Conservation (phyloP, 2,888 invertebrate species). For the Leucoptera coffeella region DNA sequence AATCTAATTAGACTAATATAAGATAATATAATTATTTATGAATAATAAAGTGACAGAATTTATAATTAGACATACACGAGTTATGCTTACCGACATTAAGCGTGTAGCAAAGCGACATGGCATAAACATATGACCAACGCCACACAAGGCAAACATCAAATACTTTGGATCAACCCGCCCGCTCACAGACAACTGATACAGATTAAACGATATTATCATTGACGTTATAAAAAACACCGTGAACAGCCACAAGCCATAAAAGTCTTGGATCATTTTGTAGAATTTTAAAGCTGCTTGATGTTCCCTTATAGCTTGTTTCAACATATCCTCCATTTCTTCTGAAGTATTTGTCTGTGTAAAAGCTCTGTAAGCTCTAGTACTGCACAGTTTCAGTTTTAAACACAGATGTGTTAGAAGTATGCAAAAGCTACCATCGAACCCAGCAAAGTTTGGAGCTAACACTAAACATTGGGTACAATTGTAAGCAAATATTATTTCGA, state of each 20-base stretch:
- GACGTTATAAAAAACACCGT: conserved; percentile 19
- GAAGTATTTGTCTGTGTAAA: conserved; percentile 13
- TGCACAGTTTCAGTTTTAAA: conserved; percentile 22
- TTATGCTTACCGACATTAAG: conserved; percentile 10
- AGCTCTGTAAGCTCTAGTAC: conserved; percentile 15
- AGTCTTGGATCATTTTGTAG: conserved; percentile 15
- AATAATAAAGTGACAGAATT: no score
- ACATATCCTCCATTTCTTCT: conserved; percentile 12
- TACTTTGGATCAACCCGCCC: conserved; percentile 18
- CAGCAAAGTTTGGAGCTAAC: conserved; percentile 18
- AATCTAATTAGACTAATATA: no score
- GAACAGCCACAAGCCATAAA: conserved; percentile 26
- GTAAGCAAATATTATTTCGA: conserved; percentile 21
- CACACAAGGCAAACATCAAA: conserved; percentile 17
- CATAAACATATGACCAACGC: conserved; percentile 19
- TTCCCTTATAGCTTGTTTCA: conserved; percentile 17
- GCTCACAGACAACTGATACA: conserved; percentile 20
- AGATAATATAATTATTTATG: no score
- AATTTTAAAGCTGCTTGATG: conserved; percentile 22
- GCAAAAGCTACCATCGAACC: conserved; percentile 29
- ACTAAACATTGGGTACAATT: conserved; percentile 15
- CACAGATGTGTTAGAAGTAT: conserved; percentile 23
- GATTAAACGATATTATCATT: conserved; percentile 20
- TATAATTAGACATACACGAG: no score
- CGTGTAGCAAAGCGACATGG: conserved; percentile 24